These are phyloP conservation scores for Tetranychus piercei DNA, from an alignment of 2,888 invertebrate genomes.

Conservation along the genomic window DNA sequence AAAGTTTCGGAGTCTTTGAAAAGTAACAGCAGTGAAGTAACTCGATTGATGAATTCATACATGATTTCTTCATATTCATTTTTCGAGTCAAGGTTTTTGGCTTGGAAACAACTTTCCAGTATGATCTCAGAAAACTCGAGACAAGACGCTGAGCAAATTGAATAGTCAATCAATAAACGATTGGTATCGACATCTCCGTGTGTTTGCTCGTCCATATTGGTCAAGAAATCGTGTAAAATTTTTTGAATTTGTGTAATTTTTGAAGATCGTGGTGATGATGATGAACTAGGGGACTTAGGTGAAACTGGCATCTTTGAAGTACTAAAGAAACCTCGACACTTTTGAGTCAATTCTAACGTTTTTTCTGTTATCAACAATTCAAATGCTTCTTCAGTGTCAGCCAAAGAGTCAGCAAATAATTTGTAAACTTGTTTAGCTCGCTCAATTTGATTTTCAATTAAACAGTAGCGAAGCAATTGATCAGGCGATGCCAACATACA, in stretches of 20 bases:
- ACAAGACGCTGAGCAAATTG: neutral
- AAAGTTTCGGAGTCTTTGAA: neutral
- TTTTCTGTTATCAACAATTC: constrained; percentile 20
- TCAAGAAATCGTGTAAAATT: constrained; percentile 16
- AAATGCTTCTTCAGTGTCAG: constrained; percentile 18
- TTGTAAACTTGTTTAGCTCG: constrained; percentile 51
- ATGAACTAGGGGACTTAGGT: neutral
- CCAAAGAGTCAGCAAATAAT: constrained; percentile 17
- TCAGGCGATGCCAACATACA: constrained; percentile 52
- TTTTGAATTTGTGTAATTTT: constrained; percentile 9
- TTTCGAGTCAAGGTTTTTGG: neutral
- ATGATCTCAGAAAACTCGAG: neutral
- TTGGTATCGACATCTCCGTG: constrained; percentile 15
- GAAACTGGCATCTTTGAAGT: neutral
- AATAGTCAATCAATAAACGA: neutral
- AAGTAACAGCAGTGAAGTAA: neutral
- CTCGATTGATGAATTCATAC: neutral
- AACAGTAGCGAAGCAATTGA: constrained; percentile 52
- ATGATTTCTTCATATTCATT: neutral
- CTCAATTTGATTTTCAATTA: constrained; percentile 51
- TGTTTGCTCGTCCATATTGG: constrained; percentile 13
- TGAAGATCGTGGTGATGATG: neutral
- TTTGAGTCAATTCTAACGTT: constrained; percentile 6
- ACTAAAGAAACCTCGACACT: neutral
- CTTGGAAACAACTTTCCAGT: neutral